Evolutionary conservation across 2,797 vertebrate species (phyloP).

Genomic region (Leptatherina wallacei): DNA sequence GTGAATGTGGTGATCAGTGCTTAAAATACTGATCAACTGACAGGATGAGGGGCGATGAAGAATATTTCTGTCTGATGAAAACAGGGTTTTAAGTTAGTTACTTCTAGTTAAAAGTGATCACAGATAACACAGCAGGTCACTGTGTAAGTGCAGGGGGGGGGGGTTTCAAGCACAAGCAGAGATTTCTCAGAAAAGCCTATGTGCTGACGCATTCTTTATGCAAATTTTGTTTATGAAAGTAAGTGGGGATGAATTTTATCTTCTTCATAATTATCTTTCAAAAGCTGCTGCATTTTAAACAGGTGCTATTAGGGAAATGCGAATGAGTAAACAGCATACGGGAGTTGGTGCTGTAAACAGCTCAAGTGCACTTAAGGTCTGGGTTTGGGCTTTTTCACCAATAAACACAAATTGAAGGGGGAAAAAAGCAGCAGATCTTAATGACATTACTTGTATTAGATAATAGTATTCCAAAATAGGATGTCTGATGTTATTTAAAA

Average conservation of each 20-base stretch:
- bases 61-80: not conserved
- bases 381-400: not conserved
- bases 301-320: slow-evolving; percentile 5
- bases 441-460: too few species aligned
- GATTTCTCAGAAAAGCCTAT: not conserved
- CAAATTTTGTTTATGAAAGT: slow-evolving; percentile 18
- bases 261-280: not conserved
- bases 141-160: not conserved
- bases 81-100: not conserved
- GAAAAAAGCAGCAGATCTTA: not conserved
- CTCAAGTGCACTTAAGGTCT: not conserved
- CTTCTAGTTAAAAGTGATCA: too few species aligned
- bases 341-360: not conserved
- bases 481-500: not conserved
- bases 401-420: not conserved
- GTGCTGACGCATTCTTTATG: slow-evolving; percentile 13
- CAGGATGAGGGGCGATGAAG: not conserved
- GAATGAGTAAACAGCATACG: not conserved
- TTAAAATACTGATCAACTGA: slow-evolving; percentile 10
- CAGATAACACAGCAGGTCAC: not conserved
- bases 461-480: not conserved
- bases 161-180: slow-evolving; percentile 1
- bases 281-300: slow-evolving; percentile 1
- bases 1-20: slow-evolving; percentile 6
- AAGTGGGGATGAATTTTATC: slow-evolving; percentile 11